Percentiles rank a stretch among this genome's conserved stretches.
Evolutionary conservation across 2,888 invertebrate genomes (phyloP).

Genomic region (Melipona beecheii): DNA sequence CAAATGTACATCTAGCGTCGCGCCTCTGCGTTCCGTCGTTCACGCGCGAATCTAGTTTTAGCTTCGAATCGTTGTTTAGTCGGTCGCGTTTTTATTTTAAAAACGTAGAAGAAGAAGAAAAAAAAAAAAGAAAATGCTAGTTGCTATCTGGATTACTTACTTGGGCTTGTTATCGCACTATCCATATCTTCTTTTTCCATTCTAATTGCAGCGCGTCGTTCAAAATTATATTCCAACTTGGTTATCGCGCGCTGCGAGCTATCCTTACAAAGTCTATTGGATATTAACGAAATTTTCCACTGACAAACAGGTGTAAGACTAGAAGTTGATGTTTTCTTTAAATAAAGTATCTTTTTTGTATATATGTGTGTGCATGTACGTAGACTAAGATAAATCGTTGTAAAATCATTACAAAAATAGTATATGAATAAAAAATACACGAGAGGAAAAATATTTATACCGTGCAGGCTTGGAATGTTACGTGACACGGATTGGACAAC

Average conservation of each 20-base stretch:
- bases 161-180: background rate
- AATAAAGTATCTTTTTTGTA: background rate
- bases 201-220: background rate
- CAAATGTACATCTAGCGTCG: constrained; percentile 30
- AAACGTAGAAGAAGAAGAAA: background rate
- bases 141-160: too few relatives aligned
- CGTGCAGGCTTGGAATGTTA: too few relatives aligned
- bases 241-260: background rate
- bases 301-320: background rate
- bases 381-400: too few relatives aligned
- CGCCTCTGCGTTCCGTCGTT: constrained; percentile 10
- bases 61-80: background rate
- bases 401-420: too few relatives aligned
- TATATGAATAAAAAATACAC: too few relatives aligned
- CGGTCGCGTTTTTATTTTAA: background rate
- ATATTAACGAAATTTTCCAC: background rate
- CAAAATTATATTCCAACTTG: too few relatives aligned
- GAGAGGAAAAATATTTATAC: too few relatives aligned
- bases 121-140: too few relatives aligned
- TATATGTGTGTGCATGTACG: background rate
- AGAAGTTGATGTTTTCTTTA: background rate
- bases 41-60: background rate
- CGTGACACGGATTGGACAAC: too few relatives aligned
- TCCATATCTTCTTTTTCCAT: too few relatives aligned
- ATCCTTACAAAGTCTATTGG: background rate